Base-by-base conservation (phyloP, 2,797 vertebrate genomes). In the Myotis myotis region DNA sequence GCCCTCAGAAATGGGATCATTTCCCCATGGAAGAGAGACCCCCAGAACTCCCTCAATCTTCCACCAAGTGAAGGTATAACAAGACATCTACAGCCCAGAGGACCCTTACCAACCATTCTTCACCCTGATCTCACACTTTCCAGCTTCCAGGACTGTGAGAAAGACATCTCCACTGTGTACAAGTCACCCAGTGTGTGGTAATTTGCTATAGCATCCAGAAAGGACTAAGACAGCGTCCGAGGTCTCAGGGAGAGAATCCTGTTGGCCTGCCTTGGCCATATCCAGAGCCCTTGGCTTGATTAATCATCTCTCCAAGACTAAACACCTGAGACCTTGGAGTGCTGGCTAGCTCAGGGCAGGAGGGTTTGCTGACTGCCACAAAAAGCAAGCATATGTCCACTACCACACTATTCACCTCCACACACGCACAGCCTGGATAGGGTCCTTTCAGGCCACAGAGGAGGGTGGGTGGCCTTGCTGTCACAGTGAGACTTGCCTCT, bases 381-480 rank as follows among this genome's bases (percentile, higher is more conserved):
- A 17, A 22, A 30, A 38, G 5, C 4, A 53, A 25, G 17, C 12
- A 3, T 5, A 8, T 53, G 25, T 1, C 47, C 38, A 6, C 20
- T 5, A 3, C 1, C 1, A 30, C 19, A 2, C 22, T n/a, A 8
- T 16, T 47, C 2, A n/a, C 51, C 30, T n/a, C 2, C 3, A 10
- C 0, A 28, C 1, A n/a, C 0, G 3, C 80, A 62, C 33, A 30
- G 28, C 15, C 6, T 53, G 66, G 55, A 5, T 2, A 13, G 2
- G 28, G 28, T 20, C 4, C 55, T 25, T 41, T 23, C 10, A 3
- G 12, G 47, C 9, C 20, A n/a, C 0, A 30, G 72, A 38, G 16
- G 57, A 72, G 30, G 10, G 1, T 3, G 36, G 8, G 12, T 55
- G 36, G 12, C 36, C 76, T 44, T 51, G 33, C 25, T 71, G 38